Base-by-base conservation (phyloP, 2,797 vertebrate genomes). In the Salarias fasciatus region DNA sequence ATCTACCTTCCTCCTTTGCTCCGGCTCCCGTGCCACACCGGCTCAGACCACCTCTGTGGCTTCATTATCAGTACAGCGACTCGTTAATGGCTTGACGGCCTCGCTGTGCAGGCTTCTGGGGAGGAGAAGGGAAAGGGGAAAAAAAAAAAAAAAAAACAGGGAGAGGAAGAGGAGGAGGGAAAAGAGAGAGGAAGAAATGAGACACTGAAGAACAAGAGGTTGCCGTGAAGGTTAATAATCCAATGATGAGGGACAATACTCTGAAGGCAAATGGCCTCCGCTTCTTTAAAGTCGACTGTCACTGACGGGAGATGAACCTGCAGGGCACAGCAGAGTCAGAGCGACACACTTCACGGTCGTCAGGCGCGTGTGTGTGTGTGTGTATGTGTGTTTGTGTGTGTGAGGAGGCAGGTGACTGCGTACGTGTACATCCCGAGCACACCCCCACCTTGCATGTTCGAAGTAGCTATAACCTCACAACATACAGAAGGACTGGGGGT, bases 401-500 rank as follows among this genome's bases (percentile, higher is more conserved):
- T 35, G 33, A 72, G 53, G 33, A 51, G 70, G 75, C 68, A 54
- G 71, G 75, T 80, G 40, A 30, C 2, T 33, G 49, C 78, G 57
- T 55, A 50, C 46, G 29, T 77, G 69, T 64, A 45, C 30, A 5
- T 62, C 35, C 40, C 46, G 13, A 42, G 58, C 60, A 59, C 45
- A 37, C 72, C 51, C 67, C 80, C 82, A 90, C 88, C 86, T 91
- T 76, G 57, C 45, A n/a, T 82, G 76, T 90, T 88, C 84, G 68
- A 86, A 89, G 85, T 82, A 53, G 79, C 70, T 80, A 59, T 82
- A 89, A 89, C 85, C 86, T 88, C 84, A 57, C 85, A 88, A 84
- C 80, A 84, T 93, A 90, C 93, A 94, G 93, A 94, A 79, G 93
- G 93, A 92, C 83, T 91, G 93, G 92, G 92, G 93, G 93, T 91